Evolutionary conservation across 2,797 vertebrate genomes (phyloP), one percentile per base, ranked within the genome.

Genomic region (Pipistrellus kuhlii): DNA sequence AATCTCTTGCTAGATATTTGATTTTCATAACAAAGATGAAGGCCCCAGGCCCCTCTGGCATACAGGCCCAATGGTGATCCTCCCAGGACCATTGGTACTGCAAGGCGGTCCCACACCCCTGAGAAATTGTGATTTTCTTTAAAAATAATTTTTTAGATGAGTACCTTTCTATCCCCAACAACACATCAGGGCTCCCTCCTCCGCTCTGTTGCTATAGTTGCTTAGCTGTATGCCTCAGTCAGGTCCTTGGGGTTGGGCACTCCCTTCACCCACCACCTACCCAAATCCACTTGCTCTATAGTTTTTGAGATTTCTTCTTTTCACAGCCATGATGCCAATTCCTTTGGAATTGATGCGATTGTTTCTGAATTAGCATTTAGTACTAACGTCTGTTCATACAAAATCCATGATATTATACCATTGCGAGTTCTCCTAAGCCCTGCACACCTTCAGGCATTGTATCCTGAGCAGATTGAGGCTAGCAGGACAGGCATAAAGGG

Each of bases 21-120:
- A 59, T 80, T 86, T 96, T 95, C 38, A 3, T 90, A 84, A 80
- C 62, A 93, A 66, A 95, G 38, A 20, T 71, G 25, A 94, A 78
- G 57, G 32, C 30, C 32, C 35, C 25, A 53, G 44, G 17, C 72
- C 38, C 53, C n/a, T 85, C 82, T 77, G 89, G 46, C 90, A 57
- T 85, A 23, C 66, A 88, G 48, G n/a, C 23, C 23, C 64, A 80
- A 51, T 51, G 30, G 44, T 83, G 62, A 83, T 78, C 71, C 21
- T 88, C 68, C 66, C 44, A 84, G 85, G 78, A 75, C 64, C 71
- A 27, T 32, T 92, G 72, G 30, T 69, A 82, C 51, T 51, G 59
- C 55, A 81, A 18, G n/a, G 51, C 59, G 18, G 12, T 72, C 57
- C 41, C 81, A 87, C 41, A 72, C 23, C 25, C 25, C 75, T 84